A percentile compares a stretch with the other conserved stretches of the same genome.
phyloP scores from a whole-genome alignment of 2,888 invertebrate species.

The Tillus elongatus region DNA sequence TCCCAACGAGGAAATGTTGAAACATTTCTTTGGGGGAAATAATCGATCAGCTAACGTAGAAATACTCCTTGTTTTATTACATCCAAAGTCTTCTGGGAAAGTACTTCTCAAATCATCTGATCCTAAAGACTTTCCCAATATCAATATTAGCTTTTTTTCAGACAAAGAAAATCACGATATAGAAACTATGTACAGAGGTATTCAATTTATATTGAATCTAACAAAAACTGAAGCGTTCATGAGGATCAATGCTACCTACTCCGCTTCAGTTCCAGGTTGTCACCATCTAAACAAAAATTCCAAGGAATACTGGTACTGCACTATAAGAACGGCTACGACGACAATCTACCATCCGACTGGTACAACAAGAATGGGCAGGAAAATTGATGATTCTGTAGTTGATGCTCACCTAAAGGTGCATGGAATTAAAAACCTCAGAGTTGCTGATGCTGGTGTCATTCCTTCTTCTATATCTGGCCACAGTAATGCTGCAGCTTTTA shows the following conservation, averaged over 20 bases:
- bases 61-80: slow-evolving; percentile 22
- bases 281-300: slow-evolving; percentile 30
- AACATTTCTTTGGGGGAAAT: not conserved
- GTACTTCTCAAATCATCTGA: slow-evolving; percentile 26
- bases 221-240: slow-evolving; percentile 49
- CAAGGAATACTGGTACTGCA: slow-evolving; percentile 45
- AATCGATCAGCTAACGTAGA: slow-evolving; percentile 18
- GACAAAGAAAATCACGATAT: slow-evolving; percentile 42
- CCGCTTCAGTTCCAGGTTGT: slow-evolving; percentile 46
- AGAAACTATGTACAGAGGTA: slow-evolving; percentile 54
- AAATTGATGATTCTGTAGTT: slow-evolving; percentile 46
- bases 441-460: slow-evolving; percentile 56
- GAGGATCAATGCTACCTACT: slow-evolving; percentile 47
- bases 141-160: slow-evolving; percentile 25
- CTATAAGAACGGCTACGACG: slow-evolving; percentile 38
- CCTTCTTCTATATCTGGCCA: slow-evolving; percentile 47
- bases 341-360: slow-evolving; percentile 45
- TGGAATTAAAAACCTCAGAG: slow-evolving; percentile 48
- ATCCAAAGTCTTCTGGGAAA: slow-evolving; percentile 28
- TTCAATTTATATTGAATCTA: slow-evolving; percentile 36
- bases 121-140: slow-evolving; percentile 29
- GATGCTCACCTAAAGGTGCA: slow-evolving; percentile 51
- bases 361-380: slow-evolving; percentile 46
- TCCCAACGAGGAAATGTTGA: not conserved
- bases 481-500: slow-evolving; percentile 12